Conservation (phyloP, 2,888 invertebrate genomes). For the Erannis defoliaria region DNA sequence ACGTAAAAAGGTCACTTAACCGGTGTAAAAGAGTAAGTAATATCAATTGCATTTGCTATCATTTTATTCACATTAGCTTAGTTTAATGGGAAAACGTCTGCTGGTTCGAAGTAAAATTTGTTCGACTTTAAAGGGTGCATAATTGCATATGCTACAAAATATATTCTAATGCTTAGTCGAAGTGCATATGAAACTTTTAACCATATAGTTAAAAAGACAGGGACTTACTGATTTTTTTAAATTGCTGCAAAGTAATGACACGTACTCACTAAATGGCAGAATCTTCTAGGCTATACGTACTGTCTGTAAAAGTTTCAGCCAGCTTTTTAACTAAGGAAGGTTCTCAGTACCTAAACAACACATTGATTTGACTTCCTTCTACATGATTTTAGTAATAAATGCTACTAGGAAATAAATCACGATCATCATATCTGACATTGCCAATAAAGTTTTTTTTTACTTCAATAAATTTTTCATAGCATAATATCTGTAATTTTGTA, state of each 20-base stretch:
- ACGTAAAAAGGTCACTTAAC: constrained; percentile 65
- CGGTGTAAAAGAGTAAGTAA: constrained; percentile 68
- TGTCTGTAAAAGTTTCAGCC: too few species aligned
- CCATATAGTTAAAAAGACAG: too few species aligned
- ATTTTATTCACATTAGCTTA: constrained; percentile 76
- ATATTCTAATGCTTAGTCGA: not conserved
- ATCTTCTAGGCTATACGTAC: too few species aligned
- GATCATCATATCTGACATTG: not conserved
- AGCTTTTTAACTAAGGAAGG: too few species aligned
- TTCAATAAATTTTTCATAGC: not conserved
- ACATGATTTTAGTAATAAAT: not conserved
- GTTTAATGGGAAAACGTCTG: constrained; percentile 67
- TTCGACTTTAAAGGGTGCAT: constrained; percentile 52
- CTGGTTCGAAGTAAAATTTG: constrained; percentile 46
- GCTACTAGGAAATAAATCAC: constrained; percentile 6
- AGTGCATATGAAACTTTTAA: too few species aligned
- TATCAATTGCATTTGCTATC: constrained; percentile 68
- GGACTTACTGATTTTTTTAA: too few species aligned
- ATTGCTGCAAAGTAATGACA: too few species aligned
- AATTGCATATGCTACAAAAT: not conserved
- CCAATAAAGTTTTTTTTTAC: constrained; percentile 8
- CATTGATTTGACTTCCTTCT: too few species aligned
- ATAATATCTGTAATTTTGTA: constrained; percentile 23
- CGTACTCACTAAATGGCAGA: too few species aligned
- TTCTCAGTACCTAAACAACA: too few species aligned